These are phyloP conservation scores for Rhagoletis pomonella DNA, from an alignment of 1,140 invertebrate genomes.

Conservation along the genomic window DNA sequence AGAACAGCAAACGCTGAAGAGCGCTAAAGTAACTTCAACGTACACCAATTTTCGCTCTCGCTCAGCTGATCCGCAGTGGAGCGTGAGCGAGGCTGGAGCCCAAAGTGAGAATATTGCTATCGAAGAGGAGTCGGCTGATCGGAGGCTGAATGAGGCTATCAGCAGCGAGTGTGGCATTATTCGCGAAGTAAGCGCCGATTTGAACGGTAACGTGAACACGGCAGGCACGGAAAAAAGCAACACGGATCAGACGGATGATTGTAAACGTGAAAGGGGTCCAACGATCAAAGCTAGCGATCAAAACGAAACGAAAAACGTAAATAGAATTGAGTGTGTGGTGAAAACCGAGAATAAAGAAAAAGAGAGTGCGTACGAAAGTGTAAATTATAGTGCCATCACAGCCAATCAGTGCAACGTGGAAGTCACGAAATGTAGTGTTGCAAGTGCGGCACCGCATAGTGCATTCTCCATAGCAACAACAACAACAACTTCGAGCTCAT, in stretches of 20 bases:
- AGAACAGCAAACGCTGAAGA: background rate
- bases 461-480: slow-evolving; percentile 14
- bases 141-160: background rate
- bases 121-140: background rate
- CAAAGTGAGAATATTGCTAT: background rate
- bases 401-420: slow-evolving; percentile 7
- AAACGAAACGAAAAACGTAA: background rate
- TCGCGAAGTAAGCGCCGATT: slow-evolving; percentile 13
- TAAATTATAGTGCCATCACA: background rate
- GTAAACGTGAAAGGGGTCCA: background rate
- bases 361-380: slow-evolving; percentile 30
- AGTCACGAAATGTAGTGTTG: slow-evolving; percentile 11
- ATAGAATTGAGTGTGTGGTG: too few relatives aligned
- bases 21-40: background rate
- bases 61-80: slow-evolving; percentile 18
- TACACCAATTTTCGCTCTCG: background rate
- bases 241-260: background rate
- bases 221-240: slow-evolving; percentile 13
- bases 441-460: slow-evolving; percentile 23
- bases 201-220: slow-evolving; percentile 15
- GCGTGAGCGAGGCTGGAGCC: slow-evolving; percentile 8
- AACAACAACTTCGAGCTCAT: slow-evolving; percentile 25
- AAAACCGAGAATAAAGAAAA: slow-evolving; percentile 5
- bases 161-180: slow-evolving; percentile 1
- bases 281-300: background rate